phyloP scores from a whole-genome alignment of 1,140 invertebrate genomes.

The Aethina tumida region DNA sequence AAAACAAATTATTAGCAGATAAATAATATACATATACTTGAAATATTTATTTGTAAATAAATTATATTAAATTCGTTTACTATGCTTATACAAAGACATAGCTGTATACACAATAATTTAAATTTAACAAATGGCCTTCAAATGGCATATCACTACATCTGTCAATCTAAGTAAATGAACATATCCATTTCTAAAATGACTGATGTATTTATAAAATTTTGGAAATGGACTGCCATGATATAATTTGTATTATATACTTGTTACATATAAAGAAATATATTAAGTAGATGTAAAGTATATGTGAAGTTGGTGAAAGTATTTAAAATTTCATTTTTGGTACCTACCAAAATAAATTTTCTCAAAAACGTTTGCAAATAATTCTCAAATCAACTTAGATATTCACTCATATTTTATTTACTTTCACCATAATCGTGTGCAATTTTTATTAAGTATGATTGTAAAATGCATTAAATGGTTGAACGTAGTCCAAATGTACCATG shows the following conservation, averaged over 20 bases:
- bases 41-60: not conserved
- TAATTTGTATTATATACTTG: constrained; percentile 14
- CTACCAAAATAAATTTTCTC: too few species aligned
- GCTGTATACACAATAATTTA: constrained; percentile 30
- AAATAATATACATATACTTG: too few species aligned
- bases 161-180: constrained; percentile 26
- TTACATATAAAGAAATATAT: constrained; percentile 3
- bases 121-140: constrained; percentile 22
- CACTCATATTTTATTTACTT: not conserved
- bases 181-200: not conserved
- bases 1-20: too few species aligned
- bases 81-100: constrained; percentile 8
- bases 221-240: not conserved
- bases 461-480: constrained; percentile 3
- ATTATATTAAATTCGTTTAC: not conserved
- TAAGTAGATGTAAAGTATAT: not conserved
- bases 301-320: not conserved
- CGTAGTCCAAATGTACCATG: constrained; percentile 8
- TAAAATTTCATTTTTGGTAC: constrained; percentile 1
- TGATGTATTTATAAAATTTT: not conserved
- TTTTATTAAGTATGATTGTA: constrained; percentile 1
- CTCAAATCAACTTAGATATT: not conserved
- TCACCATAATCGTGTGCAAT: constrained; percentile 3
- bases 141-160: constrained; percentile 25
- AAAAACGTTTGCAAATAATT: not conserved